phyloP scores from a whole-genome alignment of 2,888 invertebrate genomes.

The Bellardia pandia region DNA sequence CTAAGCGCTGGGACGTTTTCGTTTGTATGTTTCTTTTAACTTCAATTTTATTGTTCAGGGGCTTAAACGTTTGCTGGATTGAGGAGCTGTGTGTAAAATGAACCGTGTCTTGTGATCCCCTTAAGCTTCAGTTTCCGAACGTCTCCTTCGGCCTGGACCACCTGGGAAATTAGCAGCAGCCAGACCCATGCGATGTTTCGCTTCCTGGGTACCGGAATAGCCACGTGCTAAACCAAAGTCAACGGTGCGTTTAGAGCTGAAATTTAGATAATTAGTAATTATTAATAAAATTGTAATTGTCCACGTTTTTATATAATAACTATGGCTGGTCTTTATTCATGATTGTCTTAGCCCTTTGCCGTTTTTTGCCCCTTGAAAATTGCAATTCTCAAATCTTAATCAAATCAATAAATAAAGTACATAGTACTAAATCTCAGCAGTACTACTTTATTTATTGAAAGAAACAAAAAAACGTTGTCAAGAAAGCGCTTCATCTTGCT shows the following conservation, averaged over 20 bases:
- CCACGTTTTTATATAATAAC: no score
- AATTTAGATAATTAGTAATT: not conserved
- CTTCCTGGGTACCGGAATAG: slow-evolving; percentile 94
- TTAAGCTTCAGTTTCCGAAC: slow-evolving; percentile 85
- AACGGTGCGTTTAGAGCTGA: slow-evolving; percentile 93
- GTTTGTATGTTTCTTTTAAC: slow-evolving; percentile 16
- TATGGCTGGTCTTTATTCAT: no score
- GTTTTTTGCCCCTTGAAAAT: no score
- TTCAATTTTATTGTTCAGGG: slow-evolving; percentile 34
- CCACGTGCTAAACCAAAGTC: slow-evolving; percentile 95
- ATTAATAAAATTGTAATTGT: no score
- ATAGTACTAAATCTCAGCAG: no score
- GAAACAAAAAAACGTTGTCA: no score
- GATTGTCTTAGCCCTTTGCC: no score
- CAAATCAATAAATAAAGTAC: no score
- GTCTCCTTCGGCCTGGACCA: slow-evolving; percentile 94
- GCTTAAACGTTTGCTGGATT: slow-evolving; percentile 38
- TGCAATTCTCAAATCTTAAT: no score
- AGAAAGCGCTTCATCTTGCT: no score
- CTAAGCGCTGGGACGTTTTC: slow-evolving; percentile 47
- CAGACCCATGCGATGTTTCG: slow-evolving; percentile 95
- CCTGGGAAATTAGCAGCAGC: slow-evolving; percentile 95
- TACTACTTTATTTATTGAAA: no score
- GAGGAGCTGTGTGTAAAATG: not conserved
- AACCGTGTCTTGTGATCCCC: slow-evolving; percentile 16